phyloP scores from a whole-genome alignment of 2,888 invertebrate genomes.

The Tenodera sinensis region DNA sequence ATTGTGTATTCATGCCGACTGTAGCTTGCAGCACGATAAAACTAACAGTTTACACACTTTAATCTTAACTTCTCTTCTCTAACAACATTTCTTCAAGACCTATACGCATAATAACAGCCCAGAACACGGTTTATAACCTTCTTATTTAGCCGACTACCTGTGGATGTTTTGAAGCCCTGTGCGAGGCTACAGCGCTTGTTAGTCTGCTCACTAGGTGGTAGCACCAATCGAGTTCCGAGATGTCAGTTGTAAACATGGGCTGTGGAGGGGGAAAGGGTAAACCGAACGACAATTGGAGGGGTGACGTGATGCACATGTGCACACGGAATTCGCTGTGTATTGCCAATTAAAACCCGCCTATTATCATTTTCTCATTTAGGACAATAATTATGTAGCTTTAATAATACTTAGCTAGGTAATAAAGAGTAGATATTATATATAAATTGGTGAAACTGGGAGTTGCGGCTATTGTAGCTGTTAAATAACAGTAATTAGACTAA shows the following conservation, averaged over 20 bases:
- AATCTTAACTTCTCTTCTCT: not conserved
- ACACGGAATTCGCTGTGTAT: not conserved
- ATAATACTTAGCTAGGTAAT: no score
- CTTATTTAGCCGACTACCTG: not conserved
- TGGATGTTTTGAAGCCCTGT: not conserved
- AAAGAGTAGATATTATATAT: no score
- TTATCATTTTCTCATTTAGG: not conserved
- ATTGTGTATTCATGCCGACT: not conserved
- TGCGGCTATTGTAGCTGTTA: no score
- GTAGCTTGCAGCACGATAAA: not conserved
- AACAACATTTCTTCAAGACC: not conserved
- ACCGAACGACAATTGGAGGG: not conserved
- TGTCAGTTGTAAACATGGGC: not conserved
- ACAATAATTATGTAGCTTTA: no score
- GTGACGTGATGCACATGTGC: not conserved
- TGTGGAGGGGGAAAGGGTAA: not conserved
- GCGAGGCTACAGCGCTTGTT: not conserved
- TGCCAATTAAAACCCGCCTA: not conserved
- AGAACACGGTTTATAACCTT: not conserved
- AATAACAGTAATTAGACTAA: no score
- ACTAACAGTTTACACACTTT: not conserved
- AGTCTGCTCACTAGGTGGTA: not conserved
- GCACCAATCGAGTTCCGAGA: constrained; percentile 14
- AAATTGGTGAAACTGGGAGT: no score
- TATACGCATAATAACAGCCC: not conserved